Conservation (phyloP, 2,113 vertebrate species). For the Columba janthina region DNA sequence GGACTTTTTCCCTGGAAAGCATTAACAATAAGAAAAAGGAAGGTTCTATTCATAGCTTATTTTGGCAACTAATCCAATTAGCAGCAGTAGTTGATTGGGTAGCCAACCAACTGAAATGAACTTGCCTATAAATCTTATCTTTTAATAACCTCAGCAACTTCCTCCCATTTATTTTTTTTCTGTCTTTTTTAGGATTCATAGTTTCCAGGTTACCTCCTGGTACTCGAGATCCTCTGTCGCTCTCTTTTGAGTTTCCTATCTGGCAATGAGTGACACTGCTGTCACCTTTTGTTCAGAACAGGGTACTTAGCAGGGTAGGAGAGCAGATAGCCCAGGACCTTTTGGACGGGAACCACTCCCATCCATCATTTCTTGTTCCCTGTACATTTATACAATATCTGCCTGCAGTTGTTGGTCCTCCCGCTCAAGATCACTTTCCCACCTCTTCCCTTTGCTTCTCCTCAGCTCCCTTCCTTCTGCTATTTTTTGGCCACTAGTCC, state of each 20-base stretch:
- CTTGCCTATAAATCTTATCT: constrained; percentile 55
- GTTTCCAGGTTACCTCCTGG: background rate
- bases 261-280: background rate
- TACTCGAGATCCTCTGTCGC: background rate
- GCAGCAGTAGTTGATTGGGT: constrained; percentile 39
- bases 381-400: background rate
- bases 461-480: background rate
- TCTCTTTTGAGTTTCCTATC: background rate
- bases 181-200: background rate
- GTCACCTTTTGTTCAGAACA: background rate
- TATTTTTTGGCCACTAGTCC: background rate
- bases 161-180: constrained; percentile 1
- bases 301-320: background rate
- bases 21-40: constrained; percentile 36
- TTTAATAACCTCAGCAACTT: constrained; percentile 62
- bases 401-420: fast-evolving
- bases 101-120: constrained; percentile 39
- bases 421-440: fast-evolving
- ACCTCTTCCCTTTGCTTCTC: background rate
- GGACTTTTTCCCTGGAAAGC: constrained; percentile 55
- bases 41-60: constrained; percentile 59
- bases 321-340: background rate
- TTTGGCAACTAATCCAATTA: constrained; percentile 70
- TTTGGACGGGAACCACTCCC: background rate
- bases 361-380: background rate